These are phyloP conservation scores for Passer domesticus DNA, from an alignment of 2,113 vertebrate species.

Conservation along the genomic window DNA sequence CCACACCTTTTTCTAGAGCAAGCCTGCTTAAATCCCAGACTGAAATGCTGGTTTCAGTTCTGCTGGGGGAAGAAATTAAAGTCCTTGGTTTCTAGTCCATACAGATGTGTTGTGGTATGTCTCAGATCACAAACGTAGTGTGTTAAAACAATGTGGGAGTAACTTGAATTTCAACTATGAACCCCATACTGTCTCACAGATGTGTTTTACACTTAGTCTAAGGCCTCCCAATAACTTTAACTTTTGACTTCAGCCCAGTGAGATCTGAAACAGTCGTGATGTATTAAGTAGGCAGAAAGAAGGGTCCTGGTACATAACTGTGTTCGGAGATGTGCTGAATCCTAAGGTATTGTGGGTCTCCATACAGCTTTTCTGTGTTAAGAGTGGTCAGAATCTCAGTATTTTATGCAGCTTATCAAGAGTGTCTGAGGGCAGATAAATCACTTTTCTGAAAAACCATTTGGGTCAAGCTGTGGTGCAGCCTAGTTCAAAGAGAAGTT, in stretches of 20 bases:
- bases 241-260: background rate
- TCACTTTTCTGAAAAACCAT: background rate
- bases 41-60: background rate
- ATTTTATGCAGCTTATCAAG: background rate
- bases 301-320: rapidly evolving
- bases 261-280: background rate
- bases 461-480: background rate
- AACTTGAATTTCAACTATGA: background rate
- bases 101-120: background rate
- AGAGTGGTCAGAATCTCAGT: background rate
- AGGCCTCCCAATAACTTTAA: background rate
- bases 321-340: background rate
- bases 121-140: background rate
- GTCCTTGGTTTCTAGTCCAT: background rate
- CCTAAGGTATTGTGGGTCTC: background rate
- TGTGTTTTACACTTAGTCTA: background rate
- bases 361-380: background rate
- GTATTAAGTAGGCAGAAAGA: background rate
- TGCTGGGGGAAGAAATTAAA: background rate
- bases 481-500: background rate
- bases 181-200: background rate
- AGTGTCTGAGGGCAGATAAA: background rate
- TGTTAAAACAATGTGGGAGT: background rate
- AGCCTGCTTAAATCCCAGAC: background rate
- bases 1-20: background rate